Base-by-base conservation (phyloP, 2,888 invertebrate genomes). In the Alloplasta piceator region DNA sequence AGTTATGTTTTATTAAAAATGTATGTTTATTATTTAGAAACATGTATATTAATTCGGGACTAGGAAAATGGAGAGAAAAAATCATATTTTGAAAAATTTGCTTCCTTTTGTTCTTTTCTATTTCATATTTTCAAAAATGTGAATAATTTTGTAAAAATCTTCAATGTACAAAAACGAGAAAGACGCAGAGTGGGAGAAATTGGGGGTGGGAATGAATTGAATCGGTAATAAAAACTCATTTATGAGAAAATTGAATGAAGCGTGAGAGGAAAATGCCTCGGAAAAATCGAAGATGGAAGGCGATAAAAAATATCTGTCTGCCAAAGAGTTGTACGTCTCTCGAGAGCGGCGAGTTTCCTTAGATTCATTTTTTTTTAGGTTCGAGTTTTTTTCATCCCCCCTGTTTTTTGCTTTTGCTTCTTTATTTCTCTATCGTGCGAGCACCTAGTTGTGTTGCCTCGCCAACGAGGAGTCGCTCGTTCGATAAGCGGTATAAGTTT, bases 401-500 rank as follows among this genome's bases (percentile, higher is more conserved):
- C 63, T 46, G 60, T 60, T 71, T 71, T 66, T 75, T 67, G 46
- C 39, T 26, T 26, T 36, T 4, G n/a, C 38, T 16, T 36, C 14
- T 43, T 72, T 63, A 38, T 43, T 63, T 41, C 39, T 50, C 55
- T 60, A 12, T 43, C 43, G 76, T 50, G 26, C 43, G 60, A n/a
- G n/a, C 55, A 6, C n/a, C 12, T n/a, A 52, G 64, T 7, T 14
- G 72, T 26, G 67, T 50, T 63, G 67, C 50, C 43, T 16, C 58
- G 43, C 38, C 58, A 52, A 52, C n/a, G 56, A 26, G 14, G 58
- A 55, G 61, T 36, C 26, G 52, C 76, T 67, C 61, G 75, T 67
- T 80, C 80, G 80, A 80, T 71, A 80, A 80, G 80, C 72, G 72
- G 55, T 72, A 72, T 76, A 76, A 80, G 80, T 80, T 80, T 76